Evolutionary conservation across 2,797 vertebrate species (phyloP).

Genomic region (Thamnophis elegans): DNA sequence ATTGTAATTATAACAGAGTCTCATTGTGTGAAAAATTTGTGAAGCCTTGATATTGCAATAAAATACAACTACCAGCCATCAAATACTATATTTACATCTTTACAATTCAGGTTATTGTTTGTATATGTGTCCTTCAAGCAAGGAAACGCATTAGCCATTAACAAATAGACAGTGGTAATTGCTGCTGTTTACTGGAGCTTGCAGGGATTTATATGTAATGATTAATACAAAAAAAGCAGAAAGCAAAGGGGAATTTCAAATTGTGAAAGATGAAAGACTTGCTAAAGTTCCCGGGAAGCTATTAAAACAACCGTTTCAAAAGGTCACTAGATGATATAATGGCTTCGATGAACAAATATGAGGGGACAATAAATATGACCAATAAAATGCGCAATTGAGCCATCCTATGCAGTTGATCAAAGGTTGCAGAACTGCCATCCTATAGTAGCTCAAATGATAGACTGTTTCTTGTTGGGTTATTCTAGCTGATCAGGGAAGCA

Average conservation of each 20-base stretch:
- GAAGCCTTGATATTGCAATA: background rate
- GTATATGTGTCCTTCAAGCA: background rate
- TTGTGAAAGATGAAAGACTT: constrained; percentile 13
- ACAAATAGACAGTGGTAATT: constrained; percentile 13
- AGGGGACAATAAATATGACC: background rate
- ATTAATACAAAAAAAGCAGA: constrained; percentile 1
- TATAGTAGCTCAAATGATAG: background rate
- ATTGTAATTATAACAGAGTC: background rate
- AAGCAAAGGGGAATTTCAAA: constrained; percentile 19
- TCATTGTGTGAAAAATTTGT: background rate
- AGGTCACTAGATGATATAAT: background rate
- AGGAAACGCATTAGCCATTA: background rate
- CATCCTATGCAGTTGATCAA: background rate
- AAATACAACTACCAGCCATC: background rate
- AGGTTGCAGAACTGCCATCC: background rate
- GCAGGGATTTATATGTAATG: background rate
- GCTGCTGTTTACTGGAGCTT: constrained; percentile 1
- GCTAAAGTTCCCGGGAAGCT: constrained; percentile 33
- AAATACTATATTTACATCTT: background rate
- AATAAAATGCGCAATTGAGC: background rate
- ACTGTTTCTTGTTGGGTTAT: background rate
- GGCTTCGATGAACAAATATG: constrained; percentile 3
- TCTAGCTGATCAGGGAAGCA: background rate
- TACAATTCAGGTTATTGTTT: constrained; percentile 5
- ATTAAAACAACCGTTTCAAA: constrained; percentile 14